Base-by-base conservation (phyloP, 2,797 vertebrate genomes). In the Rhabdophis nuchalis region DNA sequence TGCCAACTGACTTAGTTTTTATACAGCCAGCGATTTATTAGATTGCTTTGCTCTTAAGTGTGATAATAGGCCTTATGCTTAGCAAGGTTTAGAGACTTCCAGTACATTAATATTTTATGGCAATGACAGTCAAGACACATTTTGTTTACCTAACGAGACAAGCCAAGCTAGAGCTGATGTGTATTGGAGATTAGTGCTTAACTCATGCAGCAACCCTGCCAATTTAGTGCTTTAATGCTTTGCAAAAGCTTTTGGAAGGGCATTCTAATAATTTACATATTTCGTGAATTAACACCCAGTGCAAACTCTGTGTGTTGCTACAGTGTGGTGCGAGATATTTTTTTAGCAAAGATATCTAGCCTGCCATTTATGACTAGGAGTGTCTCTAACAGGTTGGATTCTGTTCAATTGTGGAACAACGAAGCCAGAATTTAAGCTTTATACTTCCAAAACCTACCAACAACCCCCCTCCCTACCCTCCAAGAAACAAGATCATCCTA, bases 111-210 rank as follows among this genome's bases (percentile, higher is more conserved):
- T 98, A 98, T 98, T 98, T 98, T 97, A 98, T 97, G 95, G 95
- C 97, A 97, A 97, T 97, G 97, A 97, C 97, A 97, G 96, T 97
- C 96, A 97, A 97, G 97, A 97, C 97, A 98, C 96, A 98, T 98
- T 98, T 97, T 98, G 97, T 98, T 98, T 98, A 98, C 97, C 97
- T 98, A 98, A 98, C 97, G 97, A 98, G 97, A 95, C 97, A 98
- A 98, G 97, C 68, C 97, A 97, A 97, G 95, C 92, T 96, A 95
- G 95, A 95, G 94, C 94, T 97, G 95, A 96, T 97, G 92, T 92
- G 94, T 96, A 93, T 89, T 96, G 93, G 95, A 97, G 95, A 97
- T 97, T 96, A 97, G 94, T 96, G 95, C 94, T 97, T 97, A 96
- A 95, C 96, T 96, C 95, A 95, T 92, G 88, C 92, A 96, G 93